Evolutionary conservation across 2,797 vertebrate genomes (phyloP).

Genomic region (Sciaenops ocellatus): DNA sequence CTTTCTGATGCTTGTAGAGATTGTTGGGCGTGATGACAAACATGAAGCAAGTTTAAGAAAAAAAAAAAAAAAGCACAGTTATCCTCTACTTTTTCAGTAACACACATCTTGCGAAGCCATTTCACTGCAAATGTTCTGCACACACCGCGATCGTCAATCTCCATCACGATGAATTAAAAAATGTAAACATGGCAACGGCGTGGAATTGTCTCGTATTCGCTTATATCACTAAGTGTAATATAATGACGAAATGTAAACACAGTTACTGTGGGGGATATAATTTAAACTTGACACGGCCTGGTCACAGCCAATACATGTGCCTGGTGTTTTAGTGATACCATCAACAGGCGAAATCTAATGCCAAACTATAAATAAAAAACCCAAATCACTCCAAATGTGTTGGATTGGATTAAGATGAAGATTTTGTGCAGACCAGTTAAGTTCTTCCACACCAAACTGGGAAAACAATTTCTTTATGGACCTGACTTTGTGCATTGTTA

Average conservation of each 20-base stretch:
- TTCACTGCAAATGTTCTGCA: background rate
- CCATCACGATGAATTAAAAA: background rate
- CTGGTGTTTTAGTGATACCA: background rate
- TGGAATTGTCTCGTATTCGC: background rate
- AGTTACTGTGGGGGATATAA: background rate
- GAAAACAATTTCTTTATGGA: background rate
- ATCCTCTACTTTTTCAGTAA: background rate
- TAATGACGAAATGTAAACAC: background rate
- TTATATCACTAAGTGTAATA: background rate
- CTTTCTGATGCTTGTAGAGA: background rate
- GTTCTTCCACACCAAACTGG: slow-evolving; percentile 7
- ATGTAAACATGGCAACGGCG: background rate
- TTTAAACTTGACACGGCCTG: background rate
- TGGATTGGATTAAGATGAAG: background rate
- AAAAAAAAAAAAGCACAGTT: background rate
- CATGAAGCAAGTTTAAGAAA: background rate
- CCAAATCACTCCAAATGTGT: background rate
- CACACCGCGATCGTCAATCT: background rate
- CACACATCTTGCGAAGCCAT: background rate
- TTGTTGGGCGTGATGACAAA: background rate
- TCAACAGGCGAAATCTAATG: background rate
- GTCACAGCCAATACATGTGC: background rate
- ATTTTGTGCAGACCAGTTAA: background rate
- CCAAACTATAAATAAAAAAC: background rate
- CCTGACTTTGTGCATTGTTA: background rate